These are phyloP conservation scores for Sarcoramphus papa DNA, from an alignment of 2,797 vertebrate species.

Conservation along the genomic window DNA sequence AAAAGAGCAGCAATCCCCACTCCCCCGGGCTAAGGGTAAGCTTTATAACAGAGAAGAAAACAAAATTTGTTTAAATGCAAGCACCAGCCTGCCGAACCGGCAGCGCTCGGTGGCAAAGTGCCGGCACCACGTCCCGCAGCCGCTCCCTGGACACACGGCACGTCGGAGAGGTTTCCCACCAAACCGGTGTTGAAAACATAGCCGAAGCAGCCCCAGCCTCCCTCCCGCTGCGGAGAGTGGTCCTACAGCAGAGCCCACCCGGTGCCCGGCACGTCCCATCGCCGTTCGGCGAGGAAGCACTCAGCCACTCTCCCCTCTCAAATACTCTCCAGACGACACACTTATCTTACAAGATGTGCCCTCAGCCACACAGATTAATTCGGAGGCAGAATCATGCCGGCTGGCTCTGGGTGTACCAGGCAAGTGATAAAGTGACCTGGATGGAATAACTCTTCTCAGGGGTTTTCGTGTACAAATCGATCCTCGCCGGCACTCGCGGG, in stretches of 20 bases:
- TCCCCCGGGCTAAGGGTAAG: not conserved
- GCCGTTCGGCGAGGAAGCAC: not conserved
- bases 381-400: not conserved
- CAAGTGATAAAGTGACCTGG: not conserved
- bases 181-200: rapidly evolving
- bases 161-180: not conserved
- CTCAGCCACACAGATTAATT: not conserved
- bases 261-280: not conserved
- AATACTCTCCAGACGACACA: not conserved
- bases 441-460: not conserved
- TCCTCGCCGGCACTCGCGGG: rapidly evolving
- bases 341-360: not conserved
- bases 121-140: rapidly evolving
- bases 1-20: not conserved
- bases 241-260: not conserved
- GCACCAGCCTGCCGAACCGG: not conserved
- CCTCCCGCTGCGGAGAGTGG: rapidly evolving
- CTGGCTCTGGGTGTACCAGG: not conserved
- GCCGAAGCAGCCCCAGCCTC: not conserved
- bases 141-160: not conserved
- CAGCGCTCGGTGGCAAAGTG: not conserved
- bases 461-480: rapidly evolving
- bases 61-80: constrained; percentile 33
- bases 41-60: not conserved
- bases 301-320: not conserved